Base-by-base conservation (phyloP, 2,113 vertebrate genomes). In the Crotophaga sulcirostris region DNA sequence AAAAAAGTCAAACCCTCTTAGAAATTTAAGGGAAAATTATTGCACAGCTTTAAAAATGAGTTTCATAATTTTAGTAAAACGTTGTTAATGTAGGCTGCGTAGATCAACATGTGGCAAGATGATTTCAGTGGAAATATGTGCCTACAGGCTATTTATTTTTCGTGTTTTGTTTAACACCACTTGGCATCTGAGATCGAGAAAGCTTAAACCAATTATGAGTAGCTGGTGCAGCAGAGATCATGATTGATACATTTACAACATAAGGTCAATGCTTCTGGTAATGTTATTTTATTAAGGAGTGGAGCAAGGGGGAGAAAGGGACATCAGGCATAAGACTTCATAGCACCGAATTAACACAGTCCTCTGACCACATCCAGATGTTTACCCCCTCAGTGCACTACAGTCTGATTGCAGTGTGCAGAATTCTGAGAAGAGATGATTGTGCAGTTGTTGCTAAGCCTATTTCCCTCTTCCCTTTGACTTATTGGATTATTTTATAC, bases 131-230 rank as follows among this genome's bases (percentile, higher is more conserved):
- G 73, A 91, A 81, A 72, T 81, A 68, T 12, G 36, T 92, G 55
- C 72, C 90, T 54, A 54, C 7, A 14, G 79, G 90, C 88, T 89
- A n/a, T 81, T 66, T 89, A 56, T 67, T 85, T 84, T 89, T 73
- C 70, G 34, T 93, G 54, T 80, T 96, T 94, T 94, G 58, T 93
- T 91, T 95, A 96, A 96, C 87, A 54, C 40, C 8, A 49, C 33
- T 91, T 95, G 84, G 54, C 93, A 86, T 96, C 83, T 94, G 89
- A 96, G 62, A 95, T 84, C 78, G 80, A 77, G 38, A 89, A 94
- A 66, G 69, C 89, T 95, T 97, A 97, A 89, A 94, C 68, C 94
- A 97, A 94, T 96, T 98, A 94, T 94, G 87, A 97, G 83, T 78
- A 94, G 94, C 96, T 97, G 92, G 91, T 84, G 88, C 82, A 95